phyloP scores from a whole-genome alignment of 2,113 vertebrate species.

The Australoheros scitulus region DNA sequence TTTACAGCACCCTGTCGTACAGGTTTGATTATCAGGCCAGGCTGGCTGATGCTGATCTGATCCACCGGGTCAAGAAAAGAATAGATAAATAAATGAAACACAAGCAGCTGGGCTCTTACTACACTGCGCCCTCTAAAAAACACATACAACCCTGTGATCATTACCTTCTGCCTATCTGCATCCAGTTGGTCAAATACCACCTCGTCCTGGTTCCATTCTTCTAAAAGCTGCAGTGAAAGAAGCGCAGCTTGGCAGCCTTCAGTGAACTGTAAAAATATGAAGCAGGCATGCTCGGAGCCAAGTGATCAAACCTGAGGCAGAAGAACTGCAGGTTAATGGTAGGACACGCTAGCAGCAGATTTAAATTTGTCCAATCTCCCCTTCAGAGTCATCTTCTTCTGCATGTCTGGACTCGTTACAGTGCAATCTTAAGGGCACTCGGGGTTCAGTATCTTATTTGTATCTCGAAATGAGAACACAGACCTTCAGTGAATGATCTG shows the following conservation, averaged over 20 bases:
- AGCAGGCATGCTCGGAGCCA: neutral
- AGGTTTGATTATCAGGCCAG: neutral
- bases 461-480: neutral
- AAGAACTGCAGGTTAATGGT: neutral
- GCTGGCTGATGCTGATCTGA: constrained; percentile 3
- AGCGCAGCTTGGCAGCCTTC: neutral
- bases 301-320: neutral
- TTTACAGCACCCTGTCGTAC: neutral
- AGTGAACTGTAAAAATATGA: neutral
- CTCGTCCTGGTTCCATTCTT: neutral
- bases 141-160: neutral
- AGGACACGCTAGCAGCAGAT: neutral
- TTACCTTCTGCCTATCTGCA: neutral
- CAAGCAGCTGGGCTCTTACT: neutral
- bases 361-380: neutral
- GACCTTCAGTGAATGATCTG: rapidly evolving
- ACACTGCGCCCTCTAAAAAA: neutral
- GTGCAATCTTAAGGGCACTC: neutral
- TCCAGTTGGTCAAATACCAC: neutral
- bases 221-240: neutral
- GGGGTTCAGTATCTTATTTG: neutral
- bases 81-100: neutral
- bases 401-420: neutral
- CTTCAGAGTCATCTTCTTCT: neutral
- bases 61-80: neutral